These are phyloP conservation scores for Orientallactaga bullata DNA, from an alignment of 2,113 vertebrate genomes.

Conservation along the genomic window DNA sequence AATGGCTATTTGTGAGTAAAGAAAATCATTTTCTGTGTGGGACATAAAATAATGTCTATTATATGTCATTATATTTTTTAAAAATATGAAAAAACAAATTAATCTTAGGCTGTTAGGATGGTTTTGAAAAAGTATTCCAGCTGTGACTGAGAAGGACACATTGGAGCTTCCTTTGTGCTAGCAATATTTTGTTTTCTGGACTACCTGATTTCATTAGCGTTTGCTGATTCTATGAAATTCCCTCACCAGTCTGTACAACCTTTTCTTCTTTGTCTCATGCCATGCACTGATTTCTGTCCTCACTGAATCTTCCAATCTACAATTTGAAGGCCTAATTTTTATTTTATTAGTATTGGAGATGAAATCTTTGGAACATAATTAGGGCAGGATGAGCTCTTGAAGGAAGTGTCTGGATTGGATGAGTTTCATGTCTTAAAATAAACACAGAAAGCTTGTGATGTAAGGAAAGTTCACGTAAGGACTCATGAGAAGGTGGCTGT, in stretches of 20 bases:
- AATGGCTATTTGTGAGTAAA: not conserved
- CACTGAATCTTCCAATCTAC: not conserved
- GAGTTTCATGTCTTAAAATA: not conserved
- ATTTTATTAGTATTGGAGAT: not conserved
- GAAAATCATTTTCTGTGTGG: not conserved
- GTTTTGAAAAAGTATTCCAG: not conserved
- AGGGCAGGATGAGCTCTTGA: not conserved
- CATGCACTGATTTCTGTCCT: not conserved
- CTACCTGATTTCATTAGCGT: not conserved
- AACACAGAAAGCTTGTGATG: not conserved
- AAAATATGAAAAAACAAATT: not conserved
- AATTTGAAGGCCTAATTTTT: not conserved
- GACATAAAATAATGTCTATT: not conserved
- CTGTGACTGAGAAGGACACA: not conserved
- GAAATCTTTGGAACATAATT: not conserved
- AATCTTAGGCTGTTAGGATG: not conserved
- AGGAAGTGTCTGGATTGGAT: not conserved
- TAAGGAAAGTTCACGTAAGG: not conserved
- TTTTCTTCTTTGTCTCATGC: not conserved
- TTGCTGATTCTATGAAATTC: not conserved
- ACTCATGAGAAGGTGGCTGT: not conserved
- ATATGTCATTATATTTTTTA: not conserved
- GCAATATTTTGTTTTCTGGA: constrained; percentile 16
- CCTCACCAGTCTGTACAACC: not conserved
- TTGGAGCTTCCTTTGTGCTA: not conserved